phyloP scores from a whole-genome alignment of 2,888 invertebrate genomes.

The Athalia rosae region DNA sequence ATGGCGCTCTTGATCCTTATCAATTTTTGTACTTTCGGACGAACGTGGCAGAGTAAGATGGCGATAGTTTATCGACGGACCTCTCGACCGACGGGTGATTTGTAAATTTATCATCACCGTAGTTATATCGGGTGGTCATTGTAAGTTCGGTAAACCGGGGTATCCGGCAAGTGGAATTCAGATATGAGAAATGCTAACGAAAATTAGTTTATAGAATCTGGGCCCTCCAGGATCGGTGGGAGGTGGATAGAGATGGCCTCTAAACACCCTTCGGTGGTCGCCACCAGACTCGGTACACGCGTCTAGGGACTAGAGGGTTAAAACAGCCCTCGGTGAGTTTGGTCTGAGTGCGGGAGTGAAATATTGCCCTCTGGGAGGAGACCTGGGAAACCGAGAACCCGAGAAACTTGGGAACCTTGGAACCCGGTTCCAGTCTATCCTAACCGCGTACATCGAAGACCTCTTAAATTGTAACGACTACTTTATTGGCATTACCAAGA shows the following conservation, averaged over 20 bases:
- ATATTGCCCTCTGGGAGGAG: conserved; percentile 41
- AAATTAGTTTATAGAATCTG: conserved; percentile 37
- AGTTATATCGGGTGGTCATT: no score
- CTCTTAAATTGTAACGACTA: conserved; percentile 35
- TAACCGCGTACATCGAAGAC: conserved; percentile 27
- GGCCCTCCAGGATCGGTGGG: neutral
- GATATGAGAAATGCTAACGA: neutral
- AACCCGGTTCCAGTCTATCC: conserved; percentile 26
- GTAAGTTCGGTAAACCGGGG: neutral
- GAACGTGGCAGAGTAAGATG: no score
- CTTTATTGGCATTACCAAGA: conserved; percentile 10
- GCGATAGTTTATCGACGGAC: no score
- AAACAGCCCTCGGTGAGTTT: conserved; percentile 42
- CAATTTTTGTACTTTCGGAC: no score
- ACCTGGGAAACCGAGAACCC: conserved; percentile 28
- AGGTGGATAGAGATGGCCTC: conserved; percentile 20
- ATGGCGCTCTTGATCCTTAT: no score
- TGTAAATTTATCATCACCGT: no score
- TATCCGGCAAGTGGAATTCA: neutral
- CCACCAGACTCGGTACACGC: conserved; percentile 36
- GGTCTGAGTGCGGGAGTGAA: conserved; percentile 40
- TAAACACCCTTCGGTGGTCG: conserved; percentile 38
- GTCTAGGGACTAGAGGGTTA: conserved; percentile 35
- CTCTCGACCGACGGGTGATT: no score
- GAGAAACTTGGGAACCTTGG: conserved; percentile 16